phyloP scores from a whole-genome alignment of 2,113 vertebrate species.

The Gracilinanus agilis region DNA sequence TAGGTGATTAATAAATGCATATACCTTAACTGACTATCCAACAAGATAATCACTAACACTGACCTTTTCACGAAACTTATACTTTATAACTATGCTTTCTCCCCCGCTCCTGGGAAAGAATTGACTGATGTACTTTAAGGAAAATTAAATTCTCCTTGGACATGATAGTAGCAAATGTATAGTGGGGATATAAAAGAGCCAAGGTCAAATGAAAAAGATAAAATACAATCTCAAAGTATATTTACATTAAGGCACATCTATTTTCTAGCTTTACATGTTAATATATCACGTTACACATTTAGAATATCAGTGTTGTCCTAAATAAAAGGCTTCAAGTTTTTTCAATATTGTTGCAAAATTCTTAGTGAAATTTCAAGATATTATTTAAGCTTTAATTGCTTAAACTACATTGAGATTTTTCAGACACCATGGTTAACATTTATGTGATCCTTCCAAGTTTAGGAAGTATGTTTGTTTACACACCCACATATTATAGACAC shows the following conservation, averaged over 20 bases:
- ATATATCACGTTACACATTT: not conserved
- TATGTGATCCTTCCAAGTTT: not conserved
- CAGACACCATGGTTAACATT: not conserved
- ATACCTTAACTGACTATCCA: not conserved
- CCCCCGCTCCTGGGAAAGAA: not conserved
- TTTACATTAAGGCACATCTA: constrained; percentile 3
- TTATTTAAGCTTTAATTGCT: not conserved
- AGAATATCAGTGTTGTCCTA: not conserved
- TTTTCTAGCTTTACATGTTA: not conserved
- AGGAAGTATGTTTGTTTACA: not conserved
- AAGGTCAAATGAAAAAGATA: not conserved
- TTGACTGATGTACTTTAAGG: not conserved
- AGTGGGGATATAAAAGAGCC: not conserved
- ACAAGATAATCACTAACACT: not conserved
- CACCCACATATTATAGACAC: not conserved
- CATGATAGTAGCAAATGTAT: not conserved
- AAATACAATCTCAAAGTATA: not conserved
- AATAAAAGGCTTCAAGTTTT: not conserved
- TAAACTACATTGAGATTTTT: not conserved
- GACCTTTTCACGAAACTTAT: not conserved
- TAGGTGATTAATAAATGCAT: not conserved
- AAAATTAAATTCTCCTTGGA: not conserved
- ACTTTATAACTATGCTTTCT: not conserved
- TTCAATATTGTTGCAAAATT: not conserved
- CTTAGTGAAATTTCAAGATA: not conserved